Conservation (phyloP, 2,888 invertebrate species). For the Eristalis tenax region DNA sequence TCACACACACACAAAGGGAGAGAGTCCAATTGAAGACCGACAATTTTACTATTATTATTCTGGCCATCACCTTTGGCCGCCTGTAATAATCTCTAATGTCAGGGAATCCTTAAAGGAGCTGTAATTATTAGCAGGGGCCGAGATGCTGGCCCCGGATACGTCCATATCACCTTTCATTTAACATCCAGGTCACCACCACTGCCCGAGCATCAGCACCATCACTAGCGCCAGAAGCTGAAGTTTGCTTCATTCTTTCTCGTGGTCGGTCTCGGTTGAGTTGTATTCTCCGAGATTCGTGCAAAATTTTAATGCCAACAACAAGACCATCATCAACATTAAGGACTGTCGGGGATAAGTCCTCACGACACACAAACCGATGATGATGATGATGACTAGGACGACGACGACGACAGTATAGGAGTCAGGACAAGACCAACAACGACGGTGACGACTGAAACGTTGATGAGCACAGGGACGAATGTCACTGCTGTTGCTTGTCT, state of each 20-base stretch:
- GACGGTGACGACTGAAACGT: background rate
- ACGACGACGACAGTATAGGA: background rate
- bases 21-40: constrained; percentile 64
- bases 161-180: constrained; percentile 70
- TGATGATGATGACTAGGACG: constrained; percentile 15
- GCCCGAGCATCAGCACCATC: constrained; percentile 31
- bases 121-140: constrained; percentile 65
- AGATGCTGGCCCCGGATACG: constrained; percentile 51
- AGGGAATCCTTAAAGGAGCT: constrained; percentile 67
- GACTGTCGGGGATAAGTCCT: constrained; percentile 49
- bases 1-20: constrained; percentile 18
- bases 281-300: constrained; percentile 65
- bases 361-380: constrained; percentile 5
- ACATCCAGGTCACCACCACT: constrained; percentile 64
- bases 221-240: background rate
- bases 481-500: constrained; percentile 12
- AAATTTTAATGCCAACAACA: constrained; percentile 60
- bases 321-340: constrained; percentile 4
- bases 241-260: constrained; percentile 19
- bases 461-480: constrained; percentile 13
- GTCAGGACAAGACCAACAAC: background rate
- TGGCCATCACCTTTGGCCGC: constrained; percentile 70
- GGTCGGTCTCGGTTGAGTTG: constrained; percentile 24
- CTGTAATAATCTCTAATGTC: constrained; percentile 70
- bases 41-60: constrained; percentile 72